Base-by-base conservation (phyloP, 2,888 invertebrate genomes). In the Lysandra bellargus region DNA sequence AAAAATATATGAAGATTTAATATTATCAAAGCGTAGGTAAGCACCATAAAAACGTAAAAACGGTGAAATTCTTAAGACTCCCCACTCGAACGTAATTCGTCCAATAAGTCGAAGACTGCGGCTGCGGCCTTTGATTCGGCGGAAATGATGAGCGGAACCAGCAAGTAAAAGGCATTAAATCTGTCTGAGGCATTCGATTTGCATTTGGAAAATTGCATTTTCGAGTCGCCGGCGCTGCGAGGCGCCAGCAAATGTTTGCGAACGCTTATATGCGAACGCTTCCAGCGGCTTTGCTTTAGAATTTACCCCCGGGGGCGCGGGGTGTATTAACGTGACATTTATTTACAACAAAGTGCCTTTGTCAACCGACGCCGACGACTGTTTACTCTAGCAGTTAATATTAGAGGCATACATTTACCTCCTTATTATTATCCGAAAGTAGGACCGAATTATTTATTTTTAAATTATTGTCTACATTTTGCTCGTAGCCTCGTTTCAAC, bases 181-280 rank as follows among this genome's bases (percentile, higher is more conserved):
- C 91, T 90, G 90, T 92, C 92, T 91, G 89, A 88, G 84, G 88
- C 89, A 88, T 92, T 92, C 91, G 91, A 92, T 93, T 92, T 92
- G 91, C 92, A 92, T 92, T 91, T 89, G 85, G 90, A 90, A 92
- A 93, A 93, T 92, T 93, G 93, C 92, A 92, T 93, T 92, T 91
- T 90, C 88, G 84, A 91, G 87, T 89, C 87, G 88, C 82, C 86
- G 88, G 87, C 89, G 91, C 90, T 86, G 88, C 88, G 84, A 88
- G 85, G 85, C 84, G 87, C 83, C 86, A 86, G 87, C 85, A 87
- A 89, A 89, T 91, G 88, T 92, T 91, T 91, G 89, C 87, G 84
- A 87, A 89, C 85, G 86, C 87, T 88, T 85, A 23, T 23, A 23
- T 91, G 89, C 87, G 84, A 87, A 89, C 85, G 86, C 87, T 88